Evolutionary conservation across 2,113 vertebrate species (phyloP), one percentile per base, ranked within the genome.

Genomic region (Zosterops lateralis): DNA sequence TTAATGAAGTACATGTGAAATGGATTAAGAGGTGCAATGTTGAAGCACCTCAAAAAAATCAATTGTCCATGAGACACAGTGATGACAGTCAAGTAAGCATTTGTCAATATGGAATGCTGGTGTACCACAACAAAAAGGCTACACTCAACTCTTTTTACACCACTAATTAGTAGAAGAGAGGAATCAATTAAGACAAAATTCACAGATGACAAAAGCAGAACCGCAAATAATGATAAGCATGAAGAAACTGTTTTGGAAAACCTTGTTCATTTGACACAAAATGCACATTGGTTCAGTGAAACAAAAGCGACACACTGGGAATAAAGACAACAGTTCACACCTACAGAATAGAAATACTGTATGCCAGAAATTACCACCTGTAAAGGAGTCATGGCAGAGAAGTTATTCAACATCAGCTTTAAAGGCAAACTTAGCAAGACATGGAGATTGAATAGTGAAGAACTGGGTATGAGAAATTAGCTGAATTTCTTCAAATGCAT

Each of bases 111-210:
- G 45, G 53, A 65, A 82, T 2, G 44, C 48, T 34, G n/a, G 72
- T 38, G 18, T 36, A 57, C 42, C 36, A 82, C 36, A 75, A 84
- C 25, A 18, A 74, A 85, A 89, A 89, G 31, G 53, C 82, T 82
- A 68, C 36, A 56, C 12, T 79, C 45, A 74, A 74, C 22, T 67
- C 48, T 82, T 78, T 84, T 87, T 87, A 84, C 78, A 68, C 65
- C 81, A 57, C 66, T 75, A 62, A 91, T 89, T 67, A 89, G 44
- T 0, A 66, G 29, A 89, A 77, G 68, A 74, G 45, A 88, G 24
- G 58, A 95, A 95, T 82, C 65, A 89, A 82, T 87, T 78, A 51
- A 92, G 36, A 32, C 45, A 65, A 92, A 87, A 82, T 65, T 67
- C 77, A 48, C 58, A 56, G 67, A 78, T 36, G 57, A 89, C 70